Percentiles rank a stretch among this genome's conserved stretches.
Evolutionary conservation across 2,797 vertebrate species (phyloP).

Genomic region (Manis javanica): DNA sequence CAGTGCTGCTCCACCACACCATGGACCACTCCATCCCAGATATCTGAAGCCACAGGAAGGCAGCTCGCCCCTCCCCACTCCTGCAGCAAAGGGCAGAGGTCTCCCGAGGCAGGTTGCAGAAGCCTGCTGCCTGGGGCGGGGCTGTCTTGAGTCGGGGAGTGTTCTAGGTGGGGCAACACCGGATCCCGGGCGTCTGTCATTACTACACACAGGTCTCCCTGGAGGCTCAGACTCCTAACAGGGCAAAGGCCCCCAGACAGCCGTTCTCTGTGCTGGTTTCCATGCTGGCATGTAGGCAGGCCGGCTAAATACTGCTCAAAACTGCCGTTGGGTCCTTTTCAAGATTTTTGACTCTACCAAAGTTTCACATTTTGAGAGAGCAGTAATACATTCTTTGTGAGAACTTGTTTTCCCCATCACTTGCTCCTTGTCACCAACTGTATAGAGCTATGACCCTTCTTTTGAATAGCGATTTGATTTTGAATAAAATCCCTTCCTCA

Average conservation of each 20-base stretch:
- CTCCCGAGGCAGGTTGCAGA: neutral
- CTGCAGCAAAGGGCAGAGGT: neutral
- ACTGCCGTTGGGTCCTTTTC: neutral
- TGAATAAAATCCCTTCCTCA: neutral
- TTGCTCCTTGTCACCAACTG: neutral
- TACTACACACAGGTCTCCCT: neutral
- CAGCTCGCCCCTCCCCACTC: neutral
- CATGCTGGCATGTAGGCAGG: neutral
- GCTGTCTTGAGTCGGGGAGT: accelerated
- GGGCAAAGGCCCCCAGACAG: neutral
- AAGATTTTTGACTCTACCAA: neutral
- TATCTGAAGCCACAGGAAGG: constrained; percentile 85
- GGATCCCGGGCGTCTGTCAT: neutral
- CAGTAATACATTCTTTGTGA: neutral
- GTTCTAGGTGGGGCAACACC: neutral
- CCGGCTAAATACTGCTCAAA: neutral
- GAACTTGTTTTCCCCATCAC: neutral
- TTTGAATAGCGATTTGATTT: constrained; percentile 65
- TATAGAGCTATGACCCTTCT: neutral
- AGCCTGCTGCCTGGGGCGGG: neutral
- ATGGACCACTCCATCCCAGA: constrained; percentile 98
- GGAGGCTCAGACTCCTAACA: neutral
- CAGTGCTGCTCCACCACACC: constrained; percentile 90
- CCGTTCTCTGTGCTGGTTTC: neutral
- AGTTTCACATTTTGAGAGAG: neutral